A percentile compares a stretch with the other conserved stretches of the same genome.
phyloP scores from a whole-genome alignment of 2,113 vertebrate genomes.

The Tychaedon coryphoeus region DNA sequence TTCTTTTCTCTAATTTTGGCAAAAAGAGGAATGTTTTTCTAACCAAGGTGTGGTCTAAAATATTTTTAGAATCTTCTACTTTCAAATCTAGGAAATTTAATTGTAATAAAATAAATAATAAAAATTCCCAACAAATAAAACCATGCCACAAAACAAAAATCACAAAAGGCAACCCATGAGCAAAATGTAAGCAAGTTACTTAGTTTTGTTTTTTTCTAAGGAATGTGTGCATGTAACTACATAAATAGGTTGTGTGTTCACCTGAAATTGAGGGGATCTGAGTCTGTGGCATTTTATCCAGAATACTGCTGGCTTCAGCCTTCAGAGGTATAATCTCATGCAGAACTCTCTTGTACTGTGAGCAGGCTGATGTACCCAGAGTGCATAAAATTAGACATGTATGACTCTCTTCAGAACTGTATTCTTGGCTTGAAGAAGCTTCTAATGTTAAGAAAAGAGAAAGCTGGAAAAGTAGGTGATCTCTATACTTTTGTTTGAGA shows the following conservation, averaged over 20 bases:
- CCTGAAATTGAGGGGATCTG: not conserved
- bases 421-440: not conserved
- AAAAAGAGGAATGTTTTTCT: not conserved
- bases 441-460: not conserved
- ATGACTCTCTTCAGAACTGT: not conserved
- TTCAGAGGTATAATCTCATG: not conserved
- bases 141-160: not conserved
- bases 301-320: not conserved
- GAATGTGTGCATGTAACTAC: fast-evolving
- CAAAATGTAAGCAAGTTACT: not conserved
- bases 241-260: not conserved
- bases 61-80: not conserved
- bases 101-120: not conserved
- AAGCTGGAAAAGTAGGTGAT: not conserved
- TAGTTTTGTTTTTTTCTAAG: not conserved
- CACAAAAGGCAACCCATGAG: not conserved
- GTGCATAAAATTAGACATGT: not conserved
- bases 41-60: not conserved
- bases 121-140: not conserved
- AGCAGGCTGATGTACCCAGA: not conserved
- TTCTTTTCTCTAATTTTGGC: not conserved
- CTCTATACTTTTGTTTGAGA: not conserved
- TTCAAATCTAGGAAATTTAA: not conserved
- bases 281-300: not conserved
- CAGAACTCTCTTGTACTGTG: not conserved